Evolutionary conservation across 2,113 vertebrate species (phyloP), one percentile per base, ranked within the genome.

Genomic region (Ursus arctos): DNA sequence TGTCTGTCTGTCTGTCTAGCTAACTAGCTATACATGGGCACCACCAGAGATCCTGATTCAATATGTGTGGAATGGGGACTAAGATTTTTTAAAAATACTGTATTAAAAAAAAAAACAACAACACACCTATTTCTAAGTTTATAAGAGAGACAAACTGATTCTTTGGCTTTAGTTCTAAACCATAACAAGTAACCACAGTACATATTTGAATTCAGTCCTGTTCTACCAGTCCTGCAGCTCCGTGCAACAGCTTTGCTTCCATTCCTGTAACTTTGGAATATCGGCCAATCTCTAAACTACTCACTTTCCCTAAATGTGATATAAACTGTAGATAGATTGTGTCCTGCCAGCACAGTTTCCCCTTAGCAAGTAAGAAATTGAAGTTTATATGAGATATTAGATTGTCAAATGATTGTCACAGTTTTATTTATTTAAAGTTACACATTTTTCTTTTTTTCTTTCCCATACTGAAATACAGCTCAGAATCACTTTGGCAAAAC

Each of bases 321-420:
- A 55, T 22, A 36, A 63, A 61, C 43, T 36, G 47, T 31, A 79
- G 53, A 85, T 79, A 82, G 8, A 61, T 21, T 83, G 26, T 69
- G 61, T 88, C 87, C 33, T 88, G 13, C 22, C 76, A 19, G n/a
- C 26, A 72, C 4, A 71, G 36, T 14, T 89, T 91, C 22, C 61
- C 31, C 36, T 87, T 63, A 77, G 61, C 40, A 83, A 76, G 79
- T 77, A 36, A 85, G 76, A 96, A 47, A 76, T 93, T 95, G 83
- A 89, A 4, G 12, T 55, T 92, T 53, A 13, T 61, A 40, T 15
- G 51, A 63, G 10, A 71, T 71, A 43, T 40, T 53, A 26, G 49
- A 57, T 63, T 47, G 8, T 72, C 47, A 77, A 91, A 53, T 77
- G 81, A 97, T 86, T 93, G 43, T 88, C 11, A 93, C 67, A 12